These are phyloP conservation scores for Rhopalosiphum maidis DNA, from an alignment of 1,140 invertebrate species.

Conservation along the genomic window DNA sequence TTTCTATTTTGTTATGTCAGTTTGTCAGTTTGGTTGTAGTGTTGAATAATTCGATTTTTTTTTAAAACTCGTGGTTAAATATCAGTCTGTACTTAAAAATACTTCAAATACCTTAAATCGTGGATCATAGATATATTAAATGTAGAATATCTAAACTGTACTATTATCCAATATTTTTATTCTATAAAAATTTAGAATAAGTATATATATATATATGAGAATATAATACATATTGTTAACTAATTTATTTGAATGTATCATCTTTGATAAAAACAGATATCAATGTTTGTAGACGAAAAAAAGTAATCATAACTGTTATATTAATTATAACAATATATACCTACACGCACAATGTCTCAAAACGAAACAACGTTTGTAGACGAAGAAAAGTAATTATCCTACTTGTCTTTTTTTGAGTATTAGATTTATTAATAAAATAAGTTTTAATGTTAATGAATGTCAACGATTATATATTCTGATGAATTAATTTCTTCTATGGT, in stretches of 20 bases:
- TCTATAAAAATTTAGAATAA: neutral
- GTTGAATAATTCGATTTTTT: neutral
- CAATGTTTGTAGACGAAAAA: slow-evolving; percentile 19
- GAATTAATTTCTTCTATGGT: neutral
- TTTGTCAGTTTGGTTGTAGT: no score
- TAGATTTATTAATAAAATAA: neutral
- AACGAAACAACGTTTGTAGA: neutral
- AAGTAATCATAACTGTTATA: slow-evolving; percentile 10
- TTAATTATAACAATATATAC: neutral
- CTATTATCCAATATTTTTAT: neutral
- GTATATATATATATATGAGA: neutral
- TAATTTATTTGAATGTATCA: neutral
- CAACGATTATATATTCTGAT: neutral
- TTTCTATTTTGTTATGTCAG: neutral
- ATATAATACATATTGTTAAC: neutral
- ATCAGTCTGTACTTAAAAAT: neutral
- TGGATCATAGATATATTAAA: neutral
- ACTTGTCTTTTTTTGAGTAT: neutral
- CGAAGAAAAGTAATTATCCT: neutral
- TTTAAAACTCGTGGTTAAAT: neutral
- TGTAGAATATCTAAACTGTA: neutral
- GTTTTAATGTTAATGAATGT: neutral
- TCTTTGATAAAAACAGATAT: neutral
- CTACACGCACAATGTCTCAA: neutral
- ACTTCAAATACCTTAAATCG: neutral